Evolutionary conservation across 2,888 invertebrate genomes (phyloP).

Genomic region (Julus scandinavius): DNA sequence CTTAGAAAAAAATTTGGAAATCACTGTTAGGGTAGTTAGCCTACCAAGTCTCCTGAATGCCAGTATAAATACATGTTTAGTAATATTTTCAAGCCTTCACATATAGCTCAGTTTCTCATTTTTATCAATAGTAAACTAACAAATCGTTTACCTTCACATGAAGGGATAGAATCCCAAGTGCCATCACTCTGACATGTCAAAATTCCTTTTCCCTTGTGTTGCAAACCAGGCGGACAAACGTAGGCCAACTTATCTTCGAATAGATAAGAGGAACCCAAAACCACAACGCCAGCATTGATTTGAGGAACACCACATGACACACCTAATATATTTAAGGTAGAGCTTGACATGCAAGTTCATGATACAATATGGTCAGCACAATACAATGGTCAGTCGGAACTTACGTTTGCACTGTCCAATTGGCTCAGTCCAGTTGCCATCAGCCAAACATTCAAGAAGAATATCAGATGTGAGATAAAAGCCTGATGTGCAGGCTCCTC

Average conservation of each 20-base stretch:
- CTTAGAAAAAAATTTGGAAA: too few species aligned
- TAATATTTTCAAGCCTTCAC: background rate
- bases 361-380: background rate
- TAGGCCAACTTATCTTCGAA: constrained; percentile 49
- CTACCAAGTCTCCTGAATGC: too few species aligned
- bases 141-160: constrained; percentile 52
- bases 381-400: background rate
- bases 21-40: too few species aligned
- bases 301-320: constrained; percentile 51
- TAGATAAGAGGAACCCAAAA: constrained; percentile 24
- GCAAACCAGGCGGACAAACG: constrained; percentile 40
- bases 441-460: background rate
- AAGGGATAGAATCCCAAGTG: constrained; percentile 48
- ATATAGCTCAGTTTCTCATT: background rate
- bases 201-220: constrained; percentile 41
- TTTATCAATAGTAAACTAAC: background rate
- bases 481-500: background rate
- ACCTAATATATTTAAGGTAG: constrained; percentile 25
- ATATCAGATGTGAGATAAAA: constrained; percentile 30
- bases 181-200: constrained; percentile 52
- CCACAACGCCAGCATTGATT: constrained; percentile 45
- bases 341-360: background rate
- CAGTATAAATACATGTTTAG: background rate
- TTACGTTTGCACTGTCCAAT: constrained; percentile 43
- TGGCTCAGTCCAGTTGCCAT: constrained; percentile 50